Evolutionary conservation across 2,888 invertebrate species (phyloP), one percentile per base, ranked within the genome.

Genomic region (Limenitis arthemis): DNA sequence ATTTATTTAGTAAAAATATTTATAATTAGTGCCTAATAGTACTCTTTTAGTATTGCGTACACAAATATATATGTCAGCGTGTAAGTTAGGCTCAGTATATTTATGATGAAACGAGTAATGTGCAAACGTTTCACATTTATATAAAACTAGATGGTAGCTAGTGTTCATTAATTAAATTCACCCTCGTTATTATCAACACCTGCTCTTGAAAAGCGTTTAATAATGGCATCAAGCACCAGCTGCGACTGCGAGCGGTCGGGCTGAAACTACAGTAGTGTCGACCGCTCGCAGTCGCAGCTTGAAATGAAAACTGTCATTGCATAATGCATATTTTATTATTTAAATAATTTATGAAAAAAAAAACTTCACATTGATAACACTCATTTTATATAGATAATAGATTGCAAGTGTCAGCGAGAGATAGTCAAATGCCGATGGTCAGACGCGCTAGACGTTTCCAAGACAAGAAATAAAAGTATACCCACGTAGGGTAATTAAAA

Each of bases 141-240:
- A 61, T 59, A 52, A 58, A 61, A 56, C 62, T 70, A 62, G 65
- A 32, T 44, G 5, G 44, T 20, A 20, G 2, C 44, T 44, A 51
- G 51, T 76, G 79, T 83, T 81, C 76, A 82, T 86, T 86, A 84
- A 85, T 84, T 82, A 81, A 81, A 75, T 79, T 81, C 77, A 73
- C 79, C 77, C 77, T 77, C 72, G 78, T 86, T 82, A 83, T 80
- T 76, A 84, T 80, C 79, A 82, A 75, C 85, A 85, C 86, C 85
- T 86, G 86, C 73, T 80, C 79, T 73, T 79, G 85, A 83, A 83
- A 84, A 82, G 81, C 82, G 71, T 77, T 84, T 85, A 83, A 85
- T 85, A 84, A 84, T 82, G 77, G 77, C 81, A 77, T 20, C 20
- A 20, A 20, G 20, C 20, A 20, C 1, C 20, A 20, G 20, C 20